Conservation (phyloP, 2,797 vertebrate genomes). For the Cossypha caffra region DNA sequence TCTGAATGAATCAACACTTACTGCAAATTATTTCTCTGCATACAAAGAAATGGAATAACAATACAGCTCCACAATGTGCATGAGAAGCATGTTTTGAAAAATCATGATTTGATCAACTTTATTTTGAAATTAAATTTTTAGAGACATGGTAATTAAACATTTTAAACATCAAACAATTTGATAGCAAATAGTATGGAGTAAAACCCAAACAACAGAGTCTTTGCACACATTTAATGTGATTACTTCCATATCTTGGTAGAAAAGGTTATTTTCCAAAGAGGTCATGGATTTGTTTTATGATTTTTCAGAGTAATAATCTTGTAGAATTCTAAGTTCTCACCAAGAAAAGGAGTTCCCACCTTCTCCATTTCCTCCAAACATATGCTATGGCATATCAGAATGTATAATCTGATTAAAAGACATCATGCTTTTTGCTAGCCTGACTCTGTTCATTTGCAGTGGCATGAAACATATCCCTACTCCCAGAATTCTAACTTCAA, state of each 20-base stretch:
- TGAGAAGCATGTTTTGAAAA: slow-evolving; percentile 27
- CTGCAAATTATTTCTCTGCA: not conserved
- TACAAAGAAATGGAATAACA: slow-evolving; percentile 58
- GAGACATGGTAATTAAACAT: not conserved
- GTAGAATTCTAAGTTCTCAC: not conserved
- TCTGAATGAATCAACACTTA: slow-evolving; percentile 59
- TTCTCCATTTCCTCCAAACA: slow-evolving; percentile 70
- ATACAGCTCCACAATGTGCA: slow-evolving; percentile 31
- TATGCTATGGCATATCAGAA: not conserved
- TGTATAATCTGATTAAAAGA: not conserved
- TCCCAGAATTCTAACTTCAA: not conserved
- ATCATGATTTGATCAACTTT: not conserved
- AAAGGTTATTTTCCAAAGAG: not conserved
- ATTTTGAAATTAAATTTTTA: not conserved
- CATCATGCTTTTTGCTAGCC: not conserved
- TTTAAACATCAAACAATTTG: not conserved
- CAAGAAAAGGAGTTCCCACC: slow-evolving; percentile 14
- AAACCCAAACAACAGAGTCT: not conserved
- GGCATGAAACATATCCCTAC: not conserved
- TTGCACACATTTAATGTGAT: not conserved
- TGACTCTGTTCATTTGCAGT: not conserved
- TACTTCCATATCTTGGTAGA: not conserved
- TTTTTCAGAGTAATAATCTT: not conserved
- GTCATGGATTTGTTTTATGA: not conserved
- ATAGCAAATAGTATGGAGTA: not conserved